phyloP scores from a whole-genome alignment of 2,797 vertebrate species.

The Notoglanidium macrostoma region DNA sequence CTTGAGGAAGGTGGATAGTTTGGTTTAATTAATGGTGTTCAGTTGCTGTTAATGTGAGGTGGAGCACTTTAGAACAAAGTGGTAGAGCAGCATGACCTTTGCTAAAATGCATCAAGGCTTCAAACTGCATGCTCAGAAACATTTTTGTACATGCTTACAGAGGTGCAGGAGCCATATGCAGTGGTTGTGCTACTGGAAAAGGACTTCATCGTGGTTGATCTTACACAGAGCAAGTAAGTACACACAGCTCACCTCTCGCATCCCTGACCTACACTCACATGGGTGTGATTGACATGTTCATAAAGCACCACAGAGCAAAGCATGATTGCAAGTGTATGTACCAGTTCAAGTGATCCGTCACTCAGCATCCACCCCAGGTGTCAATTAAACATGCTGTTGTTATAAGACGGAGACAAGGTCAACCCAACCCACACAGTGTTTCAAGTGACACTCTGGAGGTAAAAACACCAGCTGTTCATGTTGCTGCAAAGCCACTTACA shows the following conservation, averaged over 20 bases:
- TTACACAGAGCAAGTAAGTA: constrained; percentile 65
- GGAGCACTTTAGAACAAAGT: background rate
- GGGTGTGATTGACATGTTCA: constrained; percentile 5
- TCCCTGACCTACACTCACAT: background rate
- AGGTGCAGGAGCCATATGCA: constrained; percentile 96
- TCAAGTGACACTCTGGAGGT: constrained; percentile 14
- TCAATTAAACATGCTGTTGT: constrained; percentile 33
- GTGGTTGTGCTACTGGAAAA: constrained; percentile 95
- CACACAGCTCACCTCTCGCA: background rate
- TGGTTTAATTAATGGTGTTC: background rate
- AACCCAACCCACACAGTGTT: background rate
- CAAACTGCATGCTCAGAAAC: background rate
- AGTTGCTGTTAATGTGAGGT: background rate
- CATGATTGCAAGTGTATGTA: background rate
- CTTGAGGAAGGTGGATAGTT: background rate
- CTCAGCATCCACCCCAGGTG: constrained; percentile 14
- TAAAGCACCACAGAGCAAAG: background rate
- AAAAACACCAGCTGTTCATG: background rate
- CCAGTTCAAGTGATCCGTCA: constrained; percentile 7
- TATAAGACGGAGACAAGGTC: constrained; percentile 29
- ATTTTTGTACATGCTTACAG: constrained; percentile 68
- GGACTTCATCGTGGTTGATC: constrained; percentile 95
- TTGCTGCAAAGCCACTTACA: constrained; percentile 15
- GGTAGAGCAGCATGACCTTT: background rate
- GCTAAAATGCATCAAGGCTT: background rate